Evolutionary conservation across 1,140 invertebrate species (phyloP), one percentile per base, ranked within the genome.

Genomic region (Drosophila fuyamai): DNA sequence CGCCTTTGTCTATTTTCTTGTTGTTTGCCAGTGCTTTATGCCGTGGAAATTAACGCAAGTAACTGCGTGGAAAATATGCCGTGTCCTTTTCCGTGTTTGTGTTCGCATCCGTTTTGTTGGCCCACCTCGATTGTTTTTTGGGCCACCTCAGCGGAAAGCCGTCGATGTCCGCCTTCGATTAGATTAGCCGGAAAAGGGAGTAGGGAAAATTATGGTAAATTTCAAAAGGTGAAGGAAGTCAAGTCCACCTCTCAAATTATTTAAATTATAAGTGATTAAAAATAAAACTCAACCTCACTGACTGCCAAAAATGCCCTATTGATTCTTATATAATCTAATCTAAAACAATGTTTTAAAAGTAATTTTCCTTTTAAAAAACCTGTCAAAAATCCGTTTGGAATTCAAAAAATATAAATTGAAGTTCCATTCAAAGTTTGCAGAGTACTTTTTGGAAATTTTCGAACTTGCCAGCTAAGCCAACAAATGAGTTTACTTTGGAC

Each of bases 11-110:
- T 68, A 68, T 70, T 70, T 68, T 54, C 23, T 18, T 68, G 27
- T 68, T 70, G 67, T 56, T 71, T 68, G 67, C 35, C 67, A 23
- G 14, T 50, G 27, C 44, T 57, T 46, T 55, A 51, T 48, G 43
- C 55, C 40, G 65, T 59, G 63, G 55, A 67, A 85, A 85, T 85
- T 85, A 85, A 86, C 62, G 62, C 81, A 81, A 85, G 81, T 85
- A 85, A 85, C 82, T 86, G 78, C 65, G 75, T 74, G 82, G 82
- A 85, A 85, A 85, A 86, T 86, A 78, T 79, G 79, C 74, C 73
- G 59, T 85, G 77, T 81, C 81, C 82, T 73, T 74, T 63, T 53
- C 55, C 41, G 36, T 61, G 40, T 68, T 35, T 47, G 48, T 44
- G 35, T 43, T 14, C 38, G 32, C 58, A 18, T 51, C 43, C 48